Evolutionary conservation across 2,797 vertebrate genomes (phyloP), one percentile per base, ranked within the genome.

Genomic region (Crax fasciolata): DNA sequence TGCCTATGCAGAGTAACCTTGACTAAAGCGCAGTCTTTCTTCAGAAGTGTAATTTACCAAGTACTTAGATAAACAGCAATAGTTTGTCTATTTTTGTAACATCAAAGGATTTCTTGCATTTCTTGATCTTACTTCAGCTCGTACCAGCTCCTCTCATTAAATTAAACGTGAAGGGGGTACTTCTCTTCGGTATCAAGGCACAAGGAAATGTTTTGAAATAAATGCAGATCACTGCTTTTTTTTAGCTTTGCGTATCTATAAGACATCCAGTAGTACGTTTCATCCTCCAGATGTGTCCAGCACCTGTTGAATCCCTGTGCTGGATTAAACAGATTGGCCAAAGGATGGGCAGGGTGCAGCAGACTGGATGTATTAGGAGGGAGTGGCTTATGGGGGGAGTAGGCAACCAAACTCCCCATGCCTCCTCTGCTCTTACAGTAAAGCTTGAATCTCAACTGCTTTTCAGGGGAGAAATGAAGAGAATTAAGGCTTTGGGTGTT

Each of bases 101-200:
- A 82, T 94, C 75, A 78, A 84, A 90, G 71, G 28, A 13, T 82
- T 90, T 78, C 38, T 62, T 84, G 32, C 20, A 3, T 81, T 81
- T 92, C 79, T 94, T 87, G 66, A 84, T 74, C 55, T 74, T 84
- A 68, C 59, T 93, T 84, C 55, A 74, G 74, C 70, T 57, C 25
- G 32, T 65, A 35, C 48, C 57, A 25, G 13, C 51, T 89, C 52
- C 20, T 44, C 51, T 92, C 43, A 52, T 92, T 90, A 77, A 70
- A 78, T 80, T 77, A 84, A 90, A 81, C 46, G 25, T 66, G 66
- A 77, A 92, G 62, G 75, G 71, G 79, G 12, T 27, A 27, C 43
- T 55, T 71, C 48, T 63, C 32, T 76, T 70, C 57, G 51, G 46
- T 70, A 11, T 51, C 48, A 52, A 44, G 24, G 38, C 87, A 70